Base-by-base conservation (phyloP, 53 echinoderm and acorn worm genomes). In the Hippasteria phrygiana region DNA sequence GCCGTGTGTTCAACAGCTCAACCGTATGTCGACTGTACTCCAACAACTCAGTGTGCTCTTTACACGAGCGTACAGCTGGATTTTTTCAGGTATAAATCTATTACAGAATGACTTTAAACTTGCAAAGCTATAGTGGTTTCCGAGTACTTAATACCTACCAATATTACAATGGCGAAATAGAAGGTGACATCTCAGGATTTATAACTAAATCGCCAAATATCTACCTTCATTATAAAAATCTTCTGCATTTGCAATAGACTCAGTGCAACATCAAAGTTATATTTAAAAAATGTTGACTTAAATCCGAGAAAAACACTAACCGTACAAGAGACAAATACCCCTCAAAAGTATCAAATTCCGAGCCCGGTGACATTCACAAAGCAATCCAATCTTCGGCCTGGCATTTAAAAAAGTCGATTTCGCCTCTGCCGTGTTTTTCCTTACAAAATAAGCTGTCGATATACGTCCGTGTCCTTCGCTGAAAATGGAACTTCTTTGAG, bases 381-480 rank as follows among this genome's bases (percentile, higher is more conserved):
- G 8, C 48, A 48, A 36, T 6, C 29, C 1, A 13, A 14, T 35
- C 16, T 1, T 12, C 12, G 69, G 11, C 69, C 69, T 67, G 69
- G 69, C 69, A 36, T 67, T 67, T 67, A 35, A 67, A 67, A 67
- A 67, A 35, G 11, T 67, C 37, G 32, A 63, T 63, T 37, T 33
- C 34, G 69, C 48, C 48, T 10, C 48, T 48, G 7, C 14, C 48
- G 7, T 10, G 7, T 48, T 48, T 14, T 7, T 48, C 7, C 8
- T 10, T 37, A 36, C 10, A 67, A 67, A 67, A 36, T 35, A 67
- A 67, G 2, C 69, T 34, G 69, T 67, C 37, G 1, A 32, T 67
- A 35, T 34, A 37, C 34, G 69, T 67, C 37, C 26, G 59, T 10
- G 34, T 67, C 37, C 18, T 28, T 2, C 37, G 3, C 3, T 11